A percentile compares a stretch with the other conserved stretches of the same genome.
Conservation (phyloP, 1,140 invertebrate species). For the Chlorops oryzae region DNA sequence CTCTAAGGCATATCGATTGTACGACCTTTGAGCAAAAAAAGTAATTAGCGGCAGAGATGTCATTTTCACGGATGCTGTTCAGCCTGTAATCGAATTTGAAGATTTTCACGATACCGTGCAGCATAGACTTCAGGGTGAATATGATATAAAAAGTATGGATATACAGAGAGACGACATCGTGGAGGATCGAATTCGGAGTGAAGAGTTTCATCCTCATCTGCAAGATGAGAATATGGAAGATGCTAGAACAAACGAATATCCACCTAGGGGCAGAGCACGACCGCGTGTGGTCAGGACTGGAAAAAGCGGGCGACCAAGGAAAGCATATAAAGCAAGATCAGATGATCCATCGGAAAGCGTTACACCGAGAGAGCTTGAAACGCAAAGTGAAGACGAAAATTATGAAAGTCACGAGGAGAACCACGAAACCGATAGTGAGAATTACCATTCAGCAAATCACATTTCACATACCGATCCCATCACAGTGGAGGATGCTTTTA, state of each 20-base stretch:
- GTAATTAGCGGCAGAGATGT: slow-evolving; percentile 21
- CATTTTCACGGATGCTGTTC: not conserved
- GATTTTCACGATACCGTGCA: not conserved
- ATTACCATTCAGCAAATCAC: not conserved
- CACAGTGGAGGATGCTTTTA: not conserved
- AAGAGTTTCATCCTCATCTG: no score
- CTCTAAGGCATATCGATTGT: not conserved
- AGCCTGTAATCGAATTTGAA: not conserved
- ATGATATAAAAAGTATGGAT: no score
- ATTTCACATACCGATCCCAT: not conserved
- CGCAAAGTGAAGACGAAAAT: not conserved
- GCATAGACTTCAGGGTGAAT: no score
- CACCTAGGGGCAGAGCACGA: no score
- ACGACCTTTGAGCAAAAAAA: slow-evolving; percentile 19
- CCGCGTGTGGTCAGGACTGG: no score
- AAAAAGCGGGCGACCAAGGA: no score
- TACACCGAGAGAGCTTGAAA: not conserved
- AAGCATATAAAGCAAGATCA: no score
- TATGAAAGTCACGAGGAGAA: not conserved
- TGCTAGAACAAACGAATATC: no score
- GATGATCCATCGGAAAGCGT: not conserved
- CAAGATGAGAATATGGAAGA: no score
- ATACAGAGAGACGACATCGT: no score
- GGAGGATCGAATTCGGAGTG: no score
- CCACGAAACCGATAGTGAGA: not conserved